A percentile compares a stretch with the other conserved stretches of the same genome.
phyloP scores from a whole-genome alignment of 2,797 vertebrate genomes.

The Prunella strophiata region DNA sequence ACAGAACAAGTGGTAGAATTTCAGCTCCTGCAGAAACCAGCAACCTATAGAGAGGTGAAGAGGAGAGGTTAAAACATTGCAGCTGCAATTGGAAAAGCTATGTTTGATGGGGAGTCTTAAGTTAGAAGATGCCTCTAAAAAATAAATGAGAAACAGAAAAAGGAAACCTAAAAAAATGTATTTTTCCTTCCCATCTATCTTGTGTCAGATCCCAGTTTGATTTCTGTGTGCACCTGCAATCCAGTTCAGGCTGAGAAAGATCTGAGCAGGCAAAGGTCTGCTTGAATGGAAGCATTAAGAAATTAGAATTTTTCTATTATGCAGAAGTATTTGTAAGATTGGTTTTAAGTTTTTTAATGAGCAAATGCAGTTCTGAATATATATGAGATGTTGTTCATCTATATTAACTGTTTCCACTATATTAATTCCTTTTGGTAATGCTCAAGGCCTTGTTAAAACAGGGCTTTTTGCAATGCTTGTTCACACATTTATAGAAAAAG shows the following conservation, averaged over 20 bases:
- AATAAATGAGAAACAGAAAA: background rate
- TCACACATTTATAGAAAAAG: background rate
- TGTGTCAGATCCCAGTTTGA: background rate
- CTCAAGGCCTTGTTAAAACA: background rate
- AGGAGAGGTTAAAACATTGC: background rate
- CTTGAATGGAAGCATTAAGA: background rate
- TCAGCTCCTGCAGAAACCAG: background rate
- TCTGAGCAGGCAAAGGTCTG: background rate
- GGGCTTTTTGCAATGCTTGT: background rate
- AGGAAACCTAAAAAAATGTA: background rate
- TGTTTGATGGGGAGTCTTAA: background rate
- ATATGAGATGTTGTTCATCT: background rate
- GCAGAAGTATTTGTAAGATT: background rate
- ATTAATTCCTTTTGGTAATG: slow-evolving; percentile 8
- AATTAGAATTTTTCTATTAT: background rate
- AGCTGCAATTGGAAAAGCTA: background rate
- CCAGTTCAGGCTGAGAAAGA: background rate
- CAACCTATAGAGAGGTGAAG: background rate
- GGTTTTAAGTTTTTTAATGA: background rate
- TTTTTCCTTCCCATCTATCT: background rate
- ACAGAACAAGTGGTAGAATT: background rate
- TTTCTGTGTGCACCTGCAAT: background rate
- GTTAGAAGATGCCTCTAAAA: background rate
- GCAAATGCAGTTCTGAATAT: background rate
- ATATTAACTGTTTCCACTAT: background rate